Base-by-base conservation (phyloP, 2,888 invertebrate genomes). In the Listrodromus nycthemerus region DNA sequence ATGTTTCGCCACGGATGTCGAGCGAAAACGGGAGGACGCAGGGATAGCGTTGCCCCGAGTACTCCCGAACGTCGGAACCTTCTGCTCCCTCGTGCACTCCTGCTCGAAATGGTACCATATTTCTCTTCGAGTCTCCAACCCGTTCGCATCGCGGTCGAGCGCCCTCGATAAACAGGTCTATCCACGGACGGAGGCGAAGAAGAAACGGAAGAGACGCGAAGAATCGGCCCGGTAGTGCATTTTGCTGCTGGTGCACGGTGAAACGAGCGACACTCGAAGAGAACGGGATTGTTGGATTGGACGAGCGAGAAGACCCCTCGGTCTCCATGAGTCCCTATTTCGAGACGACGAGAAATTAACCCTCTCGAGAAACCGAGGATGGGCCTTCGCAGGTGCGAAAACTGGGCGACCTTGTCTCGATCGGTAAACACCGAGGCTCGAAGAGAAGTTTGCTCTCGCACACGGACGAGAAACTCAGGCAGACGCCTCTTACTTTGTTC, bases 71-170 rank as follows among this genome's bases (percentile, higher is more conserved):
- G 67, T 21, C 45, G 1, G 19, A 30, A 50, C 84, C 86, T 88
- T 78, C 87, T 85, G 52, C 41, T 37, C n/a, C 61, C 37, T 83
- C 71, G 52, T 88, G 86, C 0, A 48, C 66, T 78, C 89, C 88
- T 88, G 81, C n/a, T 90, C 16, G 21, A 88, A 89, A 87, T 88
- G 90, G 89, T 90, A 90, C 89, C 90, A 89, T 86, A 88, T 89
- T 88, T 89, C 90, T 89, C 88, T 88, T 87, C 88, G 86, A 89
- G 87, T 88, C 84, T 86, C 77, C 88, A 91, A 91, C 89, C 90
- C 91, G 89, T 90, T 89, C 84, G 81, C 70, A 63, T 37, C 50
- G 24, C 52, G 48, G 85, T 67, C 78, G 66, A 66, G 79, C 63
- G 65, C 55, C 55, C 24, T 55, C 55, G 55, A 41, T 30, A 58